These are phyloP conservation scores for Habropoda laboriosa DNA, from an alignment of 1,140 invertebrate genomes.

Conservation along the genomic window DNA sequence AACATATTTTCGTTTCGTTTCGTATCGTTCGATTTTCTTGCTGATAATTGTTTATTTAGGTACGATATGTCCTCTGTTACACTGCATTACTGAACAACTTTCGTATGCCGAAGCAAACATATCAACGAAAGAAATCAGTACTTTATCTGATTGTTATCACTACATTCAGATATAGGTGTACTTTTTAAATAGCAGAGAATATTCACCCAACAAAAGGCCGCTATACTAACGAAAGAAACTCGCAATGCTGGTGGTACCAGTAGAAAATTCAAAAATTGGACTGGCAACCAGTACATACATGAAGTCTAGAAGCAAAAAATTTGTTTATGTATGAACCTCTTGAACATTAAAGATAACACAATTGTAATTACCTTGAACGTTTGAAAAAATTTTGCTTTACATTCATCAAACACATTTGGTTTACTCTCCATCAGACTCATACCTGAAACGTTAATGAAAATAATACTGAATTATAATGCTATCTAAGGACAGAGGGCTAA, in stretches of 20 bases:
- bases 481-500: not conserved
- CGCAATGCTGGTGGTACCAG: conserved; percentile 86
- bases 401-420: conserved; percentile 86
- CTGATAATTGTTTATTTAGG: not conserved
- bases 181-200: conserved; percentile 89
- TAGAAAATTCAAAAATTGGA: conserved; percentile 88
- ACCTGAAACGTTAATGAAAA: conserved; percentile 80
- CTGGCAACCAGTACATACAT: conserved; percentile 90
- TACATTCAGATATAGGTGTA: conserved; percentile 73
- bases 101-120: not conserved
- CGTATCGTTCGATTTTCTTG: not conserved
- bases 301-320: conserved; percentile 80
- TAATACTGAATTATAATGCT: not conserved
- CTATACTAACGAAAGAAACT: conserved; percentile 88
- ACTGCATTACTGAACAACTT: not conserved
- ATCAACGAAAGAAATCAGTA: not conserved
- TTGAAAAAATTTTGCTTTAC: conserved; percentile 86
- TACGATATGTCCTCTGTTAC: not conserved
- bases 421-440: conserved; percentile 88
- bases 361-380: conserved; percentile 84
- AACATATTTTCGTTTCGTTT: not conserved
- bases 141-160: conserved; percentile 30
- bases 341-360: not conserved
- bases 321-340: not conserved
- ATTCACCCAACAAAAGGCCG: conserved; percentile 89